A percentile compares a stretch with the other conserved stretches of the same genome.
These are phyloP conservation scores for Schizaphis graminum DNA, from an alignment of 2,888 invertebrate genomes.

Conservation along the genomic window DNA sequence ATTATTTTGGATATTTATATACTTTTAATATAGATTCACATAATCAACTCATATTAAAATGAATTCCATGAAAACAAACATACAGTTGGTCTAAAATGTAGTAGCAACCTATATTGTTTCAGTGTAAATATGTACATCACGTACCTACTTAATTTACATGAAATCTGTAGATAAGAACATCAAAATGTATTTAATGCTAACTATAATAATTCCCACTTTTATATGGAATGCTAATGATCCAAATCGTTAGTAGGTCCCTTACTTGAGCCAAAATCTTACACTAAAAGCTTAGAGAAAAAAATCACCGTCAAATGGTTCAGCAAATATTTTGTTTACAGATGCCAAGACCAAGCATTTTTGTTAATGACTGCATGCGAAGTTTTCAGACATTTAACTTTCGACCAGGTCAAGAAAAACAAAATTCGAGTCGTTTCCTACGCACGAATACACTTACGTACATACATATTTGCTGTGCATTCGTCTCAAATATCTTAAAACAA, in stretches of 20 bases:
- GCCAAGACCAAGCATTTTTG: conserved; percentile 1
- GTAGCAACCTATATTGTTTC: neutral
- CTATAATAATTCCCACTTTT: neutral
- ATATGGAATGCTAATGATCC: neutral
- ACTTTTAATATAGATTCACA: neutral
- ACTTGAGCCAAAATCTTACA: neutral
- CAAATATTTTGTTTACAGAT: conserved; percentile 37
- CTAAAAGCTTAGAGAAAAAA: neutral
- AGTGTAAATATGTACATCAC: neutral
- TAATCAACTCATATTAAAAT: neutral
- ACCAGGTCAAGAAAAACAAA: neutral
- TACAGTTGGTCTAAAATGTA: neutral
- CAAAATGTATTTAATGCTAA: neutral
- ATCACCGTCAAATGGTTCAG: conserved; percentile 29
- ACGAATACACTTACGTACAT: neutral
- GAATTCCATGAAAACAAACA: neutral
- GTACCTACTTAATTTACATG: conserved; percentile 20
- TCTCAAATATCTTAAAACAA: neutral
- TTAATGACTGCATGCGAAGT: neutral
- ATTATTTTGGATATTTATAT: neutral
- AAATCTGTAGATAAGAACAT: neutral
- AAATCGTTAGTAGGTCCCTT: conserved; percentile 20
- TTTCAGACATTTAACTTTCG: neutral
- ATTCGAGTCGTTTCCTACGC: neutral
- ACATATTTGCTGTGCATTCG: neutral